Evolutionary conservation across 2,888 invertebrate genomes (phyloP).

Genomic region (Linnaemya vulpina): DNA sequence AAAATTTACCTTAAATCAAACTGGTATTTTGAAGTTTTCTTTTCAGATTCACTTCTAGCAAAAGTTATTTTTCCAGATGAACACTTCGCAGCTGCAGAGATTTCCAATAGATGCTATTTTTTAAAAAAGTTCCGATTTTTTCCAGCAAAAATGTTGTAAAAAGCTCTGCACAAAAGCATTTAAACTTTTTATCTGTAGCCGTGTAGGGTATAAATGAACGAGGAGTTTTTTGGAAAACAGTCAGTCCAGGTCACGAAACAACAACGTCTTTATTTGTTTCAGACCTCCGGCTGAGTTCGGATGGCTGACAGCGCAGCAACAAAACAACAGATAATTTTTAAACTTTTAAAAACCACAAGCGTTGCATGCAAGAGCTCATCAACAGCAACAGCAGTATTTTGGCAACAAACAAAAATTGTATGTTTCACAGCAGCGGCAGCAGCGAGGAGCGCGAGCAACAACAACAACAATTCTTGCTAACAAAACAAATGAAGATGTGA

Average conservation of each 20-base stretch:
- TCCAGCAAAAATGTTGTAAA: not conserved
- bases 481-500: slow-evolving; percentile 70
- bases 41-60: no score
- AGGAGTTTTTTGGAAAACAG: slow-evolving; percentile 56
- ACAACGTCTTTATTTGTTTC: slow-evolving; percentile 81
- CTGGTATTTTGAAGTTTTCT: no score
- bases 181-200: not conserved
- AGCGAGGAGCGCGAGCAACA: slow-evolving; percentile 5
- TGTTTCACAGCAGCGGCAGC: slow-evolving; percentile 32
- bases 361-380: slow-evolving; percentile 77
- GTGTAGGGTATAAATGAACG: not conserved
- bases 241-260: slow-evolving; percentile 81
- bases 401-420: slow-evolving; percentile 41
- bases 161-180: not conserved
- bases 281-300: slow-evolving; percentile 76
- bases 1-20: no score
- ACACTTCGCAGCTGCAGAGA: no score
- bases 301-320: slow-evolving; percentile 14
- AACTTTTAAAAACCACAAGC: slow-evolving; percentile 30
- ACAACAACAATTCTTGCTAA: slow-evolving; percentile 42
- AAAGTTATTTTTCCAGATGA: no score
- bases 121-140: not conserved
- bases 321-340: slow-evolving; percentile 12
- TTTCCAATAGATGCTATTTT: no score
- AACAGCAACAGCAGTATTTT: slow-evolving; percentile 69